Base-by-base conservation (phyloP, 2,797 vertebrate genomes). In the Pseudopleuronectes americanus region DNA sequence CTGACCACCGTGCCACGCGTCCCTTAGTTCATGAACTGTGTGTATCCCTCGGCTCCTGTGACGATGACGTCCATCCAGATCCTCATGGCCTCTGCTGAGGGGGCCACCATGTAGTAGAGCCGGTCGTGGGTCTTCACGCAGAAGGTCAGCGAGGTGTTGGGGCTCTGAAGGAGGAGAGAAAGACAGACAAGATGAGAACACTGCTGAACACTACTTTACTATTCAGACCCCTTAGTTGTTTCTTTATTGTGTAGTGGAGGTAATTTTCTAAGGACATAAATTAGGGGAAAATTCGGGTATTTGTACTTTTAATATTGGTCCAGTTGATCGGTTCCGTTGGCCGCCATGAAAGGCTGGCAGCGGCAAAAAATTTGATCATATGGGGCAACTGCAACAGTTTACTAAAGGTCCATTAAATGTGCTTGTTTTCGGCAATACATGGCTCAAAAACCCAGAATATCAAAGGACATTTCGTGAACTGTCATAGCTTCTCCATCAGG, bases 1-100 rank as follows among this genome's bases (percentile, higher is more conserved):
- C 61, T 53, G 23, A 41, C 13, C 13, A 4, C 24, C 49, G 28
- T 21, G 1, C 13, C n/a, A 1, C 6, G 47, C 8, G 23, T 43
- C 8, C 48, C 22, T 89, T 90, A 98, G 94, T 95, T 99, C 95
- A 98, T 93, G 90, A 99, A 99, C 91, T 98, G 97, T 0, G 97
- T 98, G 90, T 98, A 97, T 8, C 97, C 97, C 90, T 99, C 97
- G 0, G 97, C 97, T 23, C 97, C 97, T 0, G 97, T 99, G 72
- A 99, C 97, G 0, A 99, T 97, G 63, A 96, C 97, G 0, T 99
- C 98, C 97, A 99, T 99, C 98, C 98, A 99, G 84, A 99, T 98
- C 76, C 98, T 91, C 97, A 99, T 98, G 89, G 98, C 96, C 83
- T 99, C 98, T 0, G 97, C 94, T 0, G 97, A 96, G 0, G 97